Percentiles rank a stretch among this genome's conserved stretches.
These are phyloP conservation scores for Oreochromis tanganicae DNA, from an alignment of 2,113 vertebrate species.

Conservation along the genomic window DNA sequence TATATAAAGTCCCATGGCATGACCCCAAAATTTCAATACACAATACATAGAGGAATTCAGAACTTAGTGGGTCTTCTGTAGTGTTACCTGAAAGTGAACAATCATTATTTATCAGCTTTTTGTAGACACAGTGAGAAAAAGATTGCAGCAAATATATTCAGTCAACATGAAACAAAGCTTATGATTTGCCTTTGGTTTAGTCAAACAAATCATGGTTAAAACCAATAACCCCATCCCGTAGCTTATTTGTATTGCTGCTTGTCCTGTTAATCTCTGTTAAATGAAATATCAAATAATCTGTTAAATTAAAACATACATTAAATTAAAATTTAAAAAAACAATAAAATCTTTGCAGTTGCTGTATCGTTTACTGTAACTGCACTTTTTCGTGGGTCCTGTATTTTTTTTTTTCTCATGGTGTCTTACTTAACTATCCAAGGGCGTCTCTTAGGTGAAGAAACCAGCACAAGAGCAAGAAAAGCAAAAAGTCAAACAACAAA, in stretches of 20 bases:
- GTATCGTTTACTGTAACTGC: neutral
- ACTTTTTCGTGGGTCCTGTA: neutral
- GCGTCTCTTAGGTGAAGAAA: constrained; percentile 4
- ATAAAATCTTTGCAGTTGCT: neutral
- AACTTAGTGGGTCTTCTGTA: neutral
- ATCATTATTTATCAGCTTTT: neutral
- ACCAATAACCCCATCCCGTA: neutral
- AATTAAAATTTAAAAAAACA: neutral
- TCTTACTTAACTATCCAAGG: constrained; percentile 34
- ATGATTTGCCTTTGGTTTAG: neutral
- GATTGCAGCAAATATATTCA: neutral
- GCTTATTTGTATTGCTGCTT: neutral
- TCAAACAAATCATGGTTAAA: neutral
- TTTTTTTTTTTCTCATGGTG: neutral
- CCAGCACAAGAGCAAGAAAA: neutral
- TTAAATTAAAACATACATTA: neutral
- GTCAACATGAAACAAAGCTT: neutral
- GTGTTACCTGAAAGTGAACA: rapidly evolving
- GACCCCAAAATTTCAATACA: neutral
- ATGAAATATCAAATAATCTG: neutral
- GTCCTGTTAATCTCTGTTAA: neutral
- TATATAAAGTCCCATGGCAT: neutral
- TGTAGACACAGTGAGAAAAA: neutral
- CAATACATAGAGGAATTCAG: neutral
- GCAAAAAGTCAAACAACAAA: neutral